Evolutionary conservation across 1,140 invertebrate genomes (phyloP).

Genomic region (Penaeus indicus): DNA sequence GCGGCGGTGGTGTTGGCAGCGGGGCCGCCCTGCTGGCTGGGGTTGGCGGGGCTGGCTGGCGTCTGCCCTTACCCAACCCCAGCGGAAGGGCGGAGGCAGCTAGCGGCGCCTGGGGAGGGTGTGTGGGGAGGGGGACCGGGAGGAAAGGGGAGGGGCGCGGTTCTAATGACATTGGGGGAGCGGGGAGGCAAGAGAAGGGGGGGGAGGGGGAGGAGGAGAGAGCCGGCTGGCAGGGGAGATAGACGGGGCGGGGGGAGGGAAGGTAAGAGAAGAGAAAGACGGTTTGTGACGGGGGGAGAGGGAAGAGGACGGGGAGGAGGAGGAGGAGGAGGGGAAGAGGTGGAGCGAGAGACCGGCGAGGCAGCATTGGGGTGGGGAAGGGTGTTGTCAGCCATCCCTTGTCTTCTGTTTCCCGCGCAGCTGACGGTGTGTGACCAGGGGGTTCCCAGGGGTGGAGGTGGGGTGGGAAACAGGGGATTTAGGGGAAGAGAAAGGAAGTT

Average conservation of each 20-base stretch:
- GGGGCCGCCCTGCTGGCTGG: background rate
- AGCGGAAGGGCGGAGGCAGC: background rate
- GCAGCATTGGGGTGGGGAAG: background rate
- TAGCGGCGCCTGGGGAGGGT: background rate
- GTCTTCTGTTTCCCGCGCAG: background rate
- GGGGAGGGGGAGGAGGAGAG: background rate
- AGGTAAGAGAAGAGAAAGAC: background rate
- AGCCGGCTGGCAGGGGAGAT: background rate
- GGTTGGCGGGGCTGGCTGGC: background rate
- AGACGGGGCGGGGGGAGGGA: background rate
- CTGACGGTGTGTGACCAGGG: background rate
- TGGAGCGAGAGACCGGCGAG: background rate
- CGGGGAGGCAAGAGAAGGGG: background rate
- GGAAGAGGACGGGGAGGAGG: background rate
- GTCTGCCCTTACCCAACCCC: background rate
- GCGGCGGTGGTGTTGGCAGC: constrained; percentile 1
- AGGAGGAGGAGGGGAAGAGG: background rate
- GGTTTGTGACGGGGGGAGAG: background rate
- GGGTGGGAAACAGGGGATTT: too few relatives aligned
- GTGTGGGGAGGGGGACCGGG: background rate
- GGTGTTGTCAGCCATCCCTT: background rate
- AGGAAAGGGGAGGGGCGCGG: background rate
- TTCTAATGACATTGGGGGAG: background rate
- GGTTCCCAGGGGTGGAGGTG: background rate
- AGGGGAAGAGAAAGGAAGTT: too few relatives aligned